These are phyloP conservation scores for Phallusia fumigata DNA, from an alignment of 23 tunicate species.

Conservation along the genomic window DNA sequence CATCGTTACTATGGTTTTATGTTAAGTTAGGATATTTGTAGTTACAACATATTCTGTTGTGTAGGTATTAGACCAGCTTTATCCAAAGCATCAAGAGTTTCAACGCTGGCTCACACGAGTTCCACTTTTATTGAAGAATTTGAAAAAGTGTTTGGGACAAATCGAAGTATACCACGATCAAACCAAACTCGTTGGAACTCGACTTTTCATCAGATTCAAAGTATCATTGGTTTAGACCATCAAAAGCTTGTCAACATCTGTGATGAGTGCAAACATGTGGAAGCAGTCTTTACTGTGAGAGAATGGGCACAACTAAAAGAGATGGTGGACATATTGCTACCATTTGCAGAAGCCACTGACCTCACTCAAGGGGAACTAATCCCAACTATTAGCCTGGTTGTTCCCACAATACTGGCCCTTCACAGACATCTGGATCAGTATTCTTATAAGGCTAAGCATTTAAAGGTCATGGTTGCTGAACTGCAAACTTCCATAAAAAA, in stretches of 20 bases:
- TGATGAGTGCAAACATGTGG: background rate
- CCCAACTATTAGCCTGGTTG: constrained; percentile 48
- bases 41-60: background rate
- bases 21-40: background rate
- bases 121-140: background rate
- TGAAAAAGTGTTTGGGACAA: background rate
- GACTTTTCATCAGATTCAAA: constrained; percentile 1
- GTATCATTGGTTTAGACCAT: constrained; percentile 11
- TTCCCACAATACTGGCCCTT: constrained; percentile 48
- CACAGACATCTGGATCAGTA: constrained; percentile 33
- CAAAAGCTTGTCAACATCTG: background rate
- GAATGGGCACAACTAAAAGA: constrained; percentile 16
- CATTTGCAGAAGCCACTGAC: constrained; percentile 40
- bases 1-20: background rate
- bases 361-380: constrained; percentile 22
- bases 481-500: background rate
- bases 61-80: background rate
- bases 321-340: constrained; percentile 23
- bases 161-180: constrained; percentile 9
- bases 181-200: constrained; percentile 14
- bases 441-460: background rate
- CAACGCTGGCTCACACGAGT: background rate
- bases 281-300: background rate
- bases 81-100: background rate
- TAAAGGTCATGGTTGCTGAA: constrained; percentile 11